These are phyloP conservation scores for Chymomyza fuscimana DNA, from an alignment of 2,888 invertebrate genomes.

Conservation along the genomic window DNA sequence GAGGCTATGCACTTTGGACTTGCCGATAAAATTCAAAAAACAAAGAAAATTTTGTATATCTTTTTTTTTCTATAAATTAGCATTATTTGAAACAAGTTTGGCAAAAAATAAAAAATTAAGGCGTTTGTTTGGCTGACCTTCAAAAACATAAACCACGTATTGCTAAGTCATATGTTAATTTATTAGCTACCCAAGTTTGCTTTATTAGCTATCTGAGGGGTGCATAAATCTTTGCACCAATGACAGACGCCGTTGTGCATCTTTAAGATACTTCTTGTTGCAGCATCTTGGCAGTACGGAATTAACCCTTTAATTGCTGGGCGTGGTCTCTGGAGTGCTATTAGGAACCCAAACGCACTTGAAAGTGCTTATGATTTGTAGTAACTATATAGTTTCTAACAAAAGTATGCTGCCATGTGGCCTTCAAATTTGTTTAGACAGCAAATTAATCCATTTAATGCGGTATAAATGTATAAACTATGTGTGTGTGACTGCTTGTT, in stretches of 20 bases:
- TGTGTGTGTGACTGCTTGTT: not conserved
- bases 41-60: conserved; percentile 27
- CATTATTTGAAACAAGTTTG: conserved; percentile 3
- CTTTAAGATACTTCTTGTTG: conserved; percentile 23
- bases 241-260: conserved; percentile 39
- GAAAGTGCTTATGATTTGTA: not conserved
- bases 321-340: conserved; percentile 38
- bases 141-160: not conserved
- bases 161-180: not conserved
- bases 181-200: conserved; percentile 21
- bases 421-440: not conserved
- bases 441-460: not conserved
- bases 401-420: not conserved
- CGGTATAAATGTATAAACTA: not conserved
- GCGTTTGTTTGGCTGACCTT: conserved; percentile 4
- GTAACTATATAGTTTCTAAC: not conserved
- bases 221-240: conserved; percentile 55
- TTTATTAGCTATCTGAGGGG: conserved; percentile 43
- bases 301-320: conserved; percentile 35
- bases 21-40: conserved; percentile 40
- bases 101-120: not conserved
- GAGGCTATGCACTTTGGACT: conserved; percentile 16
- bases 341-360: not conserved
- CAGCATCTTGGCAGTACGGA: conserved; percentile 26
- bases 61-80: conserved; percentile 18